Percentiles rank a stretch among this genome's conserved stretches.
These are phyloP conservation scores for Poeciliopsis retropinna DNA, from an alignment of 2,113 vertebrate species.

Conservation along the genomic window DNA sequence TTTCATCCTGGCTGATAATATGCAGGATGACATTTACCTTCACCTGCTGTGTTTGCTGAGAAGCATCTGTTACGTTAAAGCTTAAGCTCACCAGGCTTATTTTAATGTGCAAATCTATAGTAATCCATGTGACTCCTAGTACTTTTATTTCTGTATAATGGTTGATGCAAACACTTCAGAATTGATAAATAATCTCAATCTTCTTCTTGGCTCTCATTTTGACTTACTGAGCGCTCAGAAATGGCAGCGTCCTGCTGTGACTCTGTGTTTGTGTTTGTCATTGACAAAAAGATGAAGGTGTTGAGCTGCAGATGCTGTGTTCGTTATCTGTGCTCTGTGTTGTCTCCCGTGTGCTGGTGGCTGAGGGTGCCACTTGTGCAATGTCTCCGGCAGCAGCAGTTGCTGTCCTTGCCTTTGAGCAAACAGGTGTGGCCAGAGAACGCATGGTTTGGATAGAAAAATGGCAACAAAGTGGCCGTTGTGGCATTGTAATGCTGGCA, in stretches of 20 bases:
- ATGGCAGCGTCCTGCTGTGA: constrained; percentile 1
- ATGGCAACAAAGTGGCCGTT: not conserved
- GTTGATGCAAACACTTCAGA: constrained; percentile 7
- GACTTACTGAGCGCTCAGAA: constrained; percentile 21
- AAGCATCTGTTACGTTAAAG: constrained; percentile 13
- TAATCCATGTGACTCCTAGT: not conserved
- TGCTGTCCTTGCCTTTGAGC: constrained; percentile 54
- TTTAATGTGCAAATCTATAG: constrained; percentile 6
- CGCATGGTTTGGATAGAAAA: constrained; percentile 53
- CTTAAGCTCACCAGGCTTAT: constrained; percentile 1
- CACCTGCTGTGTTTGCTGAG: constrained; percentile 13
- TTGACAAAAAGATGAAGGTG: constrained; percentile 11
- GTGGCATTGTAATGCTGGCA: constrained; percentile 53
- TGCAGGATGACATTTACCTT: not conserved
- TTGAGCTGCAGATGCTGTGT: constrained; percentile 35
- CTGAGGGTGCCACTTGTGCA: too few relatives aligned
- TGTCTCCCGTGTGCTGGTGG: constrained; percentile 65
- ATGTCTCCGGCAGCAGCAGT: constrained; percentile 59
- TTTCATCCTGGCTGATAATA: not conserved
- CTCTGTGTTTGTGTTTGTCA: constrained; percentile 21
- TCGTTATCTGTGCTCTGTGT: constrained; percentile 70
- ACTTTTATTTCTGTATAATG: not conserved
- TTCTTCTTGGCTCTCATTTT: constrained; percentile 16
- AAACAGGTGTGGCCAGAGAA: constrained; percentile 71
- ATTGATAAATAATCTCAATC: not conserved